These are phyloP conservation scores for Diplogasteroides magnus DNA, from an alignment of 1,140 invertebrate genomes.

Conservation along the genomic window DNA sequence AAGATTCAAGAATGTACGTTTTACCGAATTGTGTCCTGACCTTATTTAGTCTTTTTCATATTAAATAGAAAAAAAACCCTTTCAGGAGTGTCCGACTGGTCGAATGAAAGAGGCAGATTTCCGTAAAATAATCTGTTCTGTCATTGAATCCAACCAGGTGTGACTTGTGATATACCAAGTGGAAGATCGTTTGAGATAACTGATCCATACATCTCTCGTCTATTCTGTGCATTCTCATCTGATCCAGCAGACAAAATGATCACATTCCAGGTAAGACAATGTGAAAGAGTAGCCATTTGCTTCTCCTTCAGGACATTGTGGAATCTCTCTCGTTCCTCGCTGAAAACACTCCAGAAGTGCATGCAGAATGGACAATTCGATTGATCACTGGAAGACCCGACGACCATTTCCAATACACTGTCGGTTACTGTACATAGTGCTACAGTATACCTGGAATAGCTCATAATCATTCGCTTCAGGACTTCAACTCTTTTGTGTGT, in stretches of 20 bases:
- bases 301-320: constrained; percentile 36
- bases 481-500: constrained; percentile 20
- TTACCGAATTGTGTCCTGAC: neutral
- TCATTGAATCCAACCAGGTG: constrained; percentile 18
- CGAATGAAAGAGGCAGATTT: constrained; percentile 49
- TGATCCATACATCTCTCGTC: constrained; percentile 44
- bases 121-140: constrained; percentile 7
- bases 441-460: constrained; percentile 12
- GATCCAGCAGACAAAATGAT: constrained; percentile 33
- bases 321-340: constrained; percentile 36
- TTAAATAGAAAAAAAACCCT: neutral
- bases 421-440: constrained; percentile 13
- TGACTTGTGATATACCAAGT: neutral
- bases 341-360: constrained; percentile 33
- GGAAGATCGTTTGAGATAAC: constrained; percentile 36
- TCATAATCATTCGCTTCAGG: constrained; percentile 6
- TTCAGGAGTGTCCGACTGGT: constrained; percentile 49
- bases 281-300: neutral
- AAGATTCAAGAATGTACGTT: constrained; percentile 45
- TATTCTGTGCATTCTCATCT: constrained; percentile 44
- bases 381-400: constrained; percentile 35
- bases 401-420: constrained; percentile 31
- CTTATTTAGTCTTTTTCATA: constrained; percentile 5
- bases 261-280: constrained; percentile 46
- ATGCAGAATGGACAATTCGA: constrained; percentile 49